Base-by-base conservation (phyloP, 1,140 invertebrate genomes). In the Ips typographus region DNA sequence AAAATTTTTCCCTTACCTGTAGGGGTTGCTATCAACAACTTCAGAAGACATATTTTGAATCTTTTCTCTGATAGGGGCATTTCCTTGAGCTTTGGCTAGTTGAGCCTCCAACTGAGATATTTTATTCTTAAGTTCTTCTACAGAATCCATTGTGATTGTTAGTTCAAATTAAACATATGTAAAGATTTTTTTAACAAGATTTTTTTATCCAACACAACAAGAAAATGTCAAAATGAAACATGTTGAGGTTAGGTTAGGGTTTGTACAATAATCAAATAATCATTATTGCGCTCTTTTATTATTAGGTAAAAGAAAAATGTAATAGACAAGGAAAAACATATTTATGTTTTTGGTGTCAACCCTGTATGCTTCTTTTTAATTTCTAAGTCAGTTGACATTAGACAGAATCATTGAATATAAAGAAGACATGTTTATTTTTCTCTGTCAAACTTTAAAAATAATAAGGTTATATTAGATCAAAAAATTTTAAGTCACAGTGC, bases 11-110 rank as follows among this genome's bases (percentile, higher is more conserved):
- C 53, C 40, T 80, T 82, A 95, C 93, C 93, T 98, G 85, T 99
- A 99, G 1, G 98, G 98, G 86, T 99, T 99, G 0, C 94, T 93
- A 83, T 99, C 97, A 8, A 97, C 92, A n/a, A 99, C 98, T 86
- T 98, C 94, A 3, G 89, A 84, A 52, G 91, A 93, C 90, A 96
- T 94, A 71, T 88, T 81, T 1, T 82, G 81, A 75, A 94, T 92
- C 81, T 90, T 91, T 69, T 87, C 80, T 55, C 91, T 80, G 7
- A 7, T 59, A 1, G 44, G 4, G 6, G 41, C 68, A 73, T 73
- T 70, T 43, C 68, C 64, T 38, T 70, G 36, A 40, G 53, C 43
- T 22, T 38, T 40, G 7, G 64, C 40, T n/a, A 73, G 43, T 40
- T 63, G 61, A 5, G 4, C 40, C 61, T 73, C 65, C 64, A 82